These are phyloP conservation scores for Aleiodes leptofemur DNA, from an alignment of 2,888 invertebrate genomes.

Conservation along the genomic window DNA sequence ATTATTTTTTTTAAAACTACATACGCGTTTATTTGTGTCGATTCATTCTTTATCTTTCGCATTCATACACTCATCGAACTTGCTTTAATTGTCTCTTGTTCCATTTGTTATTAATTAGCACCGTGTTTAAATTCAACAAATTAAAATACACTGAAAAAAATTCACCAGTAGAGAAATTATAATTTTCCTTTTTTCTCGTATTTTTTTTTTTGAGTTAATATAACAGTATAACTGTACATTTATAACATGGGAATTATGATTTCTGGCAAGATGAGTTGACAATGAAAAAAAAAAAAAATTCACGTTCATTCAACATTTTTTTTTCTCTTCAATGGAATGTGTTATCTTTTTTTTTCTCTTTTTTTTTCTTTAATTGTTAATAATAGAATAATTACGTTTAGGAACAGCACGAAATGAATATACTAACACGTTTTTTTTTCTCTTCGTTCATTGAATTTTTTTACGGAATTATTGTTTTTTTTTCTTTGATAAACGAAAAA, in stretches of 20 bases:
- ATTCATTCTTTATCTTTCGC: conserved; percentile 15
- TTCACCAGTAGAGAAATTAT: conserved; percentile 17
- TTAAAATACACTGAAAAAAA: conserved; percentile 6
- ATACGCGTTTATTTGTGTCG: conserved; percentile 11
- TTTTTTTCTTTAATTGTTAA: background rate
- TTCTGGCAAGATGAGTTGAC: background rate
- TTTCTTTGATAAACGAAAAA: background rate
- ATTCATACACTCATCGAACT: conserved; percentile 14
- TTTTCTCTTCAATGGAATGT: conserved; percentile 11
- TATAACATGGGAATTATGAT: conserved; percentile 7
- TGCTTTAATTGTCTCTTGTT: too few relatives aligned
- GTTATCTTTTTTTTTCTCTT: background rate
- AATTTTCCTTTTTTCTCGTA: background rate
- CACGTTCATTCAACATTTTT: background rate
- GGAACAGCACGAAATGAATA: conserved; percentile 35
- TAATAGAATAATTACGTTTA: conserved; percentile 3
- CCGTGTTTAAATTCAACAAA: conserved; percentile 14
- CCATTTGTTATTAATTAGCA: conserved; percentile 6
- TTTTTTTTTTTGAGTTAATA: conserved; percentile 1
- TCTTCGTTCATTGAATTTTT: conserved; percentile 13
- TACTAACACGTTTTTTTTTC: conserved; percentile 12
- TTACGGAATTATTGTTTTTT: background rate
- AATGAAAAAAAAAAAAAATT: background rate
- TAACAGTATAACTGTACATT: conserved; percentile 13
- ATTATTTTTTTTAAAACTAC: conserved; percentile 1